Evolutionary conservation across 1,140 invertebrate species (phyloP).

Genomic region (Trinorchestia longiramus): DNA sequence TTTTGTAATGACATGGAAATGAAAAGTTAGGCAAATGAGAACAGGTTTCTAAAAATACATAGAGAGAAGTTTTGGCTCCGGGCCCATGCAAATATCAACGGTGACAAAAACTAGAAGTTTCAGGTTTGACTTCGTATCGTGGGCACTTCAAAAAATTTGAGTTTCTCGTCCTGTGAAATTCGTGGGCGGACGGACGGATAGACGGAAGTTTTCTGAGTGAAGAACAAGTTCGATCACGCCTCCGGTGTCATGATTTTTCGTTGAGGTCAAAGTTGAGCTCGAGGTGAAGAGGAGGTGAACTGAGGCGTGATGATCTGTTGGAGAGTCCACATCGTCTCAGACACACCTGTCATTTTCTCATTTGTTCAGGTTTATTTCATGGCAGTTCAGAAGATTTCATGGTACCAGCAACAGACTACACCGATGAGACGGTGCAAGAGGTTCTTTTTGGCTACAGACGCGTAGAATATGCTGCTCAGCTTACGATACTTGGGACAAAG

Average conservation of each 20-base stretch:
- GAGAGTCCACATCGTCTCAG: slow-evolving; percentile 43
- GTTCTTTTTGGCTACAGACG: not conserved
- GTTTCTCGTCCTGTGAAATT: not conserved
- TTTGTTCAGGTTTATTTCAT: slow-evolving; percentile 55
- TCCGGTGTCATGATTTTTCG: not conserved
- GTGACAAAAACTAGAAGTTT: not conserved
- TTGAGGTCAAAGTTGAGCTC: slow-evolving; percentile 38
- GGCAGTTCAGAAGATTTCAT: slow-evolving; percentile 38
- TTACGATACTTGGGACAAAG: not conserved
- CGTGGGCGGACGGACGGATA: not conserved
- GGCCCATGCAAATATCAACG: not conserved
- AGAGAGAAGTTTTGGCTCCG: not conserved
- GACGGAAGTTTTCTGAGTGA: slow-evolving; percentile 49
- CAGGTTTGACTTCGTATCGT: not conserved
- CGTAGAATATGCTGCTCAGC: not conserved
- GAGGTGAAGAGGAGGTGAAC: slow-evolving; percentile 41
- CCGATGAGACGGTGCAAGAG: not conserved
- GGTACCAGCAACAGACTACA: slow-evolving; percentile 38
- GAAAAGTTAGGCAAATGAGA: not conserved
- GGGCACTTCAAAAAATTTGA: not conserved
- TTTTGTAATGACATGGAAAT: not conserved
- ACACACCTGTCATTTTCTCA: slow-evolving; percentile 55
- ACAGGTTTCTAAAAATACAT: not conserved
- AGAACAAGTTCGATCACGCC: slow-evolving; percentile 53
- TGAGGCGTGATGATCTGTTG: slow-evolving; percentile 43